Conservation (phyloP, 2,888 invertebrate genomes). For the Laspeyria flexula region DNA sequence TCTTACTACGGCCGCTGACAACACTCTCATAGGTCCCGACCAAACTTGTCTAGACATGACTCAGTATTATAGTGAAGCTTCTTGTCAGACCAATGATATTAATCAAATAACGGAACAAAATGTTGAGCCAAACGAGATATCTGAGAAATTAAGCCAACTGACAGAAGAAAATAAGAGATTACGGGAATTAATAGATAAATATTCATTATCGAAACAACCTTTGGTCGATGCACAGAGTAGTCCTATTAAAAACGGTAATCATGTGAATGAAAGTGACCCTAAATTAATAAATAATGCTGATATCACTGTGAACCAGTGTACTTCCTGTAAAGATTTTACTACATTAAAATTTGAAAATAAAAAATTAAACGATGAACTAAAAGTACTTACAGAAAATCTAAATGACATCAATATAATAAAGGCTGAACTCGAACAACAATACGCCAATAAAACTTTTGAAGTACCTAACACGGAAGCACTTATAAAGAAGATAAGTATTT, state of each 20-base stretch:
- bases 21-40: conserved; percentile 66
- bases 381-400: conserved; percentile 51
- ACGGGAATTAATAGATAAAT: conserved; percentile 50
- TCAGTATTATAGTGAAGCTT: conserved; percentile 63
- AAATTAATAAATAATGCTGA: neutral
- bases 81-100: conserved; percentile 56
- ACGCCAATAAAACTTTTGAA: conserved; percentile 61
- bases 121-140: conserved; percentile 46
- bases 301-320: conserved; percentile 23
- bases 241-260: conserved; percentile 46
- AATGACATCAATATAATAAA: conserved; percentile 52
- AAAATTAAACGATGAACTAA: conserved; percentile 46
- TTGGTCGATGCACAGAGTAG: conserved; percentile 50
- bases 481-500: conserved; percentile 55
- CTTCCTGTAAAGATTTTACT: conserved; percentile 41
- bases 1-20: conserved; percentile 65
- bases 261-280: conserved; percentile 7
- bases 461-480: conserved; percentile 58
- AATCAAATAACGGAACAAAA: conserved; percentile 44
- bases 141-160: conserved; percentile 50
- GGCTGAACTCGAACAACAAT: conserved; percentile 59
- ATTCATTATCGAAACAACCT: conserved; percentile 25
- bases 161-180: conserved; percentile 61
- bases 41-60: conserved; percentile 72
- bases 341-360: conserved; percentile 33